These are phyloP conservation scores for Drosophila atripex DNA, from an alignment of 2,888 invertebrate species.

Conservation along the genomic window DNA sequence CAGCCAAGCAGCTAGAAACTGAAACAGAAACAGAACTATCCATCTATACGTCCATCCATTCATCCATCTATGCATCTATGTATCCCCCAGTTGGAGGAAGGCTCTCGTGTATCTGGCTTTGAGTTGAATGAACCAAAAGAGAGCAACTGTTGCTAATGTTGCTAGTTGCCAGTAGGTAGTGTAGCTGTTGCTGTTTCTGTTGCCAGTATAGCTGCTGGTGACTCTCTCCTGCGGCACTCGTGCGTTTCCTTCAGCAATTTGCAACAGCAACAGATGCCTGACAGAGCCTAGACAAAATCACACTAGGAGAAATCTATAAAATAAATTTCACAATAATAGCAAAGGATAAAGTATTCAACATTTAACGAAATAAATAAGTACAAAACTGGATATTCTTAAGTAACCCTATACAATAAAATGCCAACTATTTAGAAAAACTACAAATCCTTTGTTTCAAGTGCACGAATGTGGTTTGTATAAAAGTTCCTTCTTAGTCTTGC, in stretches of 20 bases:
- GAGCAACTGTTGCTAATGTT: slow-evolving; percentile 38
- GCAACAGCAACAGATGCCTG: slow-evolving; percentile 68
- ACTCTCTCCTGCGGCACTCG: slow-evolving; percentile 67
- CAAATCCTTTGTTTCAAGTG: not conserved
- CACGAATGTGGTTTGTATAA: slow-evolving; percentile 37
- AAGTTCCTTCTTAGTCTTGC: slow-evolving; percentile 72
- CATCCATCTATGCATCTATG: slow-evolving; percentile 49
- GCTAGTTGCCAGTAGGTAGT: slow-evolving; percentile 18
- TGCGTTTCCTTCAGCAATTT: slow-evolving; percentile 79
- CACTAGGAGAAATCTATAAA: not conserved
- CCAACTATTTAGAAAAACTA: not conserved
- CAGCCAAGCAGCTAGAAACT: slow-evolving; percentile 68
- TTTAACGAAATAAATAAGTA: too few relatives aligned
- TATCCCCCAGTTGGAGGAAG: slow-evolving; percentile 43
- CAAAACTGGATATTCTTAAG: too few relatives aligned
- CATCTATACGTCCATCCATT: slow-evolving; percentile 42
- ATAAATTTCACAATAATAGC: not conserved
- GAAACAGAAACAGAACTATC: slow-evolving; percentile 34
- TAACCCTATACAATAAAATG: too few relatives aligned
- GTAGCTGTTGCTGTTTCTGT: slow-evolving; percentile 8
- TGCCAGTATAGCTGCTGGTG: slow-evolving; percentile 24
- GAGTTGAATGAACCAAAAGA: slow-evolving; percentile 76
- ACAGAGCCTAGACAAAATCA: slow-evolving; percentile 38
- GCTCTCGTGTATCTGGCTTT: slow-evolving; percentile 37
- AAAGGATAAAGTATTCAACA: not conserved